A percentile compares a stretch with the other conserved stretches of the same genome.
Conservation (phyloP, 2,888 invertebrate genomes). For the Oligia strigilis region DNA sequence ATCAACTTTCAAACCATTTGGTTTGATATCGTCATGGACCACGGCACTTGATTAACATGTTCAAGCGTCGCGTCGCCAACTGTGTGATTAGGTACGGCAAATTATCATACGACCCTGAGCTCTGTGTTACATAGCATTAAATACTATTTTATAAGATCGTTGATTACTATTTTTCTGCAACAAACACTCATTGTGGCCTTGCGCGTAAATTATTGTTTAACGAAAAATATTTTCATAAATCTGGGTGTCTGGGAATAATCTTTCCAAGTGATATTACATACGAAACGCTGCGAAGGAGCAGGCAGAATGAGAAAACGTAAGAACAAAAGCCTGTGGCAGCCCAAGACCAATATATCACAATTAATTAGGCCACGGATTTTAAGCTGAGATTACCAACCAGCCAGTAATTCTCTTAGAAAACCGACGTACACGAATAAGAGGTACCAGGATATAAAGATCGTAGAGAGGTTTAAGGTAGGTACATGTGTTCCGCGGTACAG, state of each 20-base stretch:
- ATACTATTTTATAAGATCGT: conserved; percentile 34
- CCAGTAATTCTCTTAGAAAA: conserved; percentile 18
- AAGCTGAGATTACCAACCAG: conserved; percentile 23
- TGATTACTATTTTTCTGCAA: conserved; percentile 38
- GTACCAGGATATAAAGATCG: conserved; percentile 22
- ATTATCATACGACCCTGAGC: conserved; percentile 65
- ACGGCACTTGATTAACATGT: conserved; percentile 60
- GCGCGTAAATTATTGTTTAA: background rate
- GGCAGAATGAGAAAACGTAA: background rate
- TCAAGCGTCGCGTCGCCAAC: conserved; percentile 34
- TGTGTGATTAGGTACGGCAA: conserved; percentile 54
- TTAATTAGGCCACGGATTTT: conserved; percentile 29
- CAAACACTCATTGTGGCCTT: background rate
- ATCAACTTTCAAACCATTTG: conserved; percentile 49
- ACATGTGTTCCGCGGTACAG: conserved; percentile 12
- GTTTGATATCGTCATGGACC: conserved; percentile 59
- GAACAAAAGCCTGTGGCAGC: conserved; percentile 1
- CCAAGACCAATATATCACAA: conserved; percentile 10
- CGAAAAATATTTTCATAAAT: background rate
- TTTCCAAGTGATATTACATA: conserved; percentile 9
- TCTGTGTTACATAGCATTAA: conserved; percentile 38
- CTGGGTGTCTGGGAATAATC: background rate
- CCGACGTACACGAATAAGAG: conserved; percentile 11
- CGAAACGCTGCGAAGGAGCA: background rate
- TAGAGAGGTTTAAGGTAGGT: conserved; percentile 4